Base-by-base conservation (phyloP, 2,888 invertebrate genomes). In the Lypha dubia region DNA sequence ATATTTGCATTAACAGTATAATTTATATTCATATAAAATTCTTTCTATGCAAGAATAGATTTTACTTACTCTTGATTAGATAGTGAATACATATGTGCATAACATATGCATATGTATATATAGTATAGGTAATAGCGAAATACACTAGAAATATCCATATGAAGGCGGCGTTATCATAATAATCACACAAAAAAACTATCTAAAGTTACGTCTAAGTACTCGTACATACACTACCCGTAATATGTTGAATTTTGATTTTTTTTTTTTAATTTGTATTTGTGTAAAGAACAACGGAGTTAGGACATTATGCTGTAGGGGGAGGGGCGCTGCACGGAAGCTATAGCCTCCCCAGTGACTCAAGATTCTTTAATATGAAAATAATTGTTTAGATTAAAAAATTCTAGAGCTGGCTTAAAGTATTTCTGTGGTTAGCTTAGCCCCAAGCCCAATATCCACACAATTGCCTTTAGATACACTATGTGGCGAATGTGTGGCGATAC, bases 21-120 rank as follows among this genome's bases (percentile, higher is more conserved):
- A 63, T 51, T 51, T 63, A 11, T 65, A 44, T 73, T 49, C 38
- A 46, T 24, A 73, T n/a, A 63, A n/a, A 49, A 49, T 38, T 56
- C 60, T 56, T 73, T 32, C 11, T 15, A 79, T 73, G 65, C 38
- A 73, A 73, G 73, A 73, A 67, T 74, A 28, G 41, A 41, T 67
- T 81, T 70, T 60, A 71, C 77, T 84, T 81, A 58, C 74, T 74
- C 58, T 75, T 79, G 84, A 84, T 84, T 81, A 84, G 81, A 84
- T 84, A 81, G 58, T 22, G 63, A 63, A 73, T 20, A 24, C 20
- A 28, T 13, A 28, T 13, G 28, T 15, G 13, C 17, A 35, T 24
- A 11, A 35, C 1, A 5, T 20, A 38, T 73, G 15, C 20, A 32
- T 8, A 46, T 28, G n/a, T n/a, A n/a, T 2, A 49, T 20, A 58